Evolutionary conservation across 2,888 invertebrate species (phyloP).

Genomic region (Neria commutata): DNA sequence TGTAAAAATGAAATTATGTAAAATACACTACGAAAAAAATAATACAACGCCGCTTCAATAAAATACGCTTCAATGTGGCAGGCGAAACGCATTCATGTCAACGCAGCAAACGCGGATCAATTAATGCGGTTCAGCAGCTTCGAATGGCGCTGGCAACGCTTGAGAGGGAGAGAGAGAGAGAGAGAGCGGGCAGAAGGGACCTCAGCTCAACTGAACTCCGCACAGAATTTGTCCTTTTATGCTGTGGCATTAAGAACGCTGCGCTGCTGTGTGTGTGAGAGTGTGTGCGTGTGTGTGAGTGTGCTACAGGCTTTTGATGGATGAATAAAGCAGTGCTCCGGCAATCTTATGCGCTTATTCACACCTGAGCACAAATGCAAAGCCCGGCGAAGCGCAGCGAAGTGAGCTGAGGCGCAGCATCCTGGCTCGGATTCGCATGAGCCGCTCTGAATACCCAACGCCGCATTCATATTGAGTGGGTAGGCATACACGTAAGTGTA

Average conservation of each 20-base stretch:
- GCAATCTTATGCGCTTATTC: slow-evolving; percentile 60
- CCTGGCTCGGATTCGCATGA: not conserved
- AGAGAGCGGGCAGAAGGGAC: too few relatives aligned
- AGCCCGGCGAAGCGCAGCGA: not conserved
- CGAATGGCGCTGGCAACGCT: slow-evolving; percentile 43
- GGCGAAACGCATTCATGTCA: slow-evolving; percentile 58
- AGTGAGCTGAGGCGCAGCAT: too few relatives aligned
- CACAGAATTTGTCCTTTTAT: not conserved
- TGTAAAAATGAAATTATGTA: too few relatives aligned
- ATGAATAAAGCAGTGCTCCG: slow-evolving; percentile 8
- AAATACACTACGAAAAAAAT: too few relatives aligned
- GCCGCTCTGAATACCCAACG: not conserved
- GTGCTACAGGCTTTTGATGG: not conserved
- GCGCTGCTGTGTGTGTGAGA: slow-evolving; percentile 4
- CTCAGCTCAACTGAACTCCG: too few relatives aligned
- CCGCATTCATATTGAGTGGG: too few relatives aligned
- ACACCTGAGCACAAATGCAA: slow-evolving; percentile 58
- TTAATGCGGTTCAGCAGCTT: slow-evolving; percentile 60
- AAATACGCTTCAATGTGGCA: too few relatives aligned
- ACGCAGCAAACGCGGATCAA: slow-evolving; percentile 63
- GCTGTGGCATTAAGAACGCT: not conserved
- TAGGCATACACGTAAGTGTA: too few relatives aligned
- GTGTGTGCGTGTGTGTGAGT: not conserved
- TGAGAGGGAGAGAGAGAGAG: not conserved
- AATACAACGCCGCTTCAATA: too few relatives aligned